Evolutionary conservation across 2,797 vertebrate species (phyloP).

Genomic region (Oreochromis mossambicus): DNA sequence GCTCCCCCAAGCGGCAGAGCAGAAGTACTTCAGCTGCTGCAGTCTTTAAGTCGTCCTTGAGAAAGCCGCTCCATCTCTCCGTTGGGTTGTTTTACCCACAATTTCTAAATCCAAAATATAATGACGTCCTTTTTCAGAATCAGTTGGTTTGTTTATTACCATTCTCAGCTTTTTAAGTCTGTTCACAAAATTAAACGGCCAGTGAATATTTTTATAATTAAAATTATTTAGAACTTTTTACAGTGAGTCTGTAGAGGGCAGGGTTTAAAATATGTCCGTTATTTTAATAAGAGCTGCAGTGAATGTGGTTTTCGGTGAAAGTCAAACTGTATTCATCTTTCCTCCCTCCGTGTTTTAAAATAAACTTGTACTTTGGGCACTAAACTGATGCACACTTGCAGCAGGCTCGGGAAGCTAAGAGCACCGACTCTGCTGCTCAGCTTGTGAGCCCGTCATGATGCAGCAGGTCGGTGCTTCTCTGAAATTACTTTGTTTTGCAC

Average conservation of each 20-base stretch:
- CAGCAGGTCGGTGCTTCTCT: background rate
- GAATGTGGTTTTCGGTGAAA: background rate
- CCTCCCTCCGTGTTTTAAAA: background rate
- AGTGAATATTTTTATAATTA: background rate
- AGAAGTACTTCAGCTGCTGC: background rate
- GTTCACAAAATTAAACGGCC: background rate
- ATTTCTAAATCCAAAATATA: background rate
- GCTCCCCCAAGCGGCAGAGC: conserved; percentile 40
- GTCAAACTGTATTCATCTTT: background rate
- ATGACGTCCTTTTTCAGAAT: background rate
- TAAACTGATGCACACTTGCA: background rate
- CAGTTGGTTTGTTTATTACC: background rate
- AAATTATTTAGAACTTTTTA: background rate
- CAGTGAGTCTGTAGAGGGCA: background rate
- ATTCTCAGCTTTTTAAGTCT: background rate
- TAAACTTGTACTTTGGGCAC: background rate
- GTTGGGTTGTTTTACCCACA: background rate
- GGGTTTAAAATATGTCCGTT: background rate
- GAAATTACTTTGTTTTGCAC: background rate
- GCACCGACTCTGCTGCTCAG: background rate
- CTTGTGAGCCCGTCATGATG: background rate
- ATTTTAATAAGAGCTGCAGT: background rate
- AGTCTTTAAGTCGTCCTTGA: background rate
- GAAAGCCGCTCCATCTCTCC: background rate
- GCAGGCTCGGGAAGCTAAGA: background rate